Evolutionary conservation across 1,140 invertebrate species (phyloP), one percentile per base, ranked within the genome.

Genomic region (Zaprionus lachaisei): DNA sequence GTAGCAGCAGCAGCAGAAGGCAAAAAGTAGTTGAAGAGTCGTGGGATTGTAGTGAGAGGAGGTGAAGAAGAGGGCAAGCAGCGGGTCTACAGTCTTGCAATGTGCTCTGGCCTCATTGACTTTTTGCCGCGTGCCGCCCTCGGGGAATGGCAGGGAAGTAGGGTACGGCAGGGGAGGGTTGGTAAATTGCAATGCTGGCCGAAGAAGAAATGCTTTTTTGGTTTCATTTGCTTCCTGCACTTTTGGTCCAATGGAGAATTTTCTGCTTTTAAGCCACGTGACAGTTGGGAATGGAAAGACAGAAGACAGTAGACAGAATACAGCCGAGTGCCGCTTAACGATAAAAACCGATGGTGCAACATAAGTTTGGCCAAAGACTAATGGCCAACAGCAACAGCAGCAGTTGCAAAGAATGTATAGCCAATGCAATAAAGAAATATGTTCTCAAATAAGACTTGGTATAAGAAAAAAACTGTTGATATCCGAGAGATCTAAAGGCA

Each of bases 101-200:
- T 51, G 47, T 62, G n/a, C 56, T 60, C 61, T 74, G 71, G 70
- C 60, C 67, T 79, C 72, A 83, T 86, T 86, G 83, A 87, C 76
- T 86, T 83, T 80, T 86, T 65, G 68, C 68, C 68, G 58, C 58
- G 51, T 64, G 57, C 31, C 47, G 65, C 38, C 65, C 72, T 79
- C 62, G 70, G 31, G 54, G 76, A 47, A 4, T 9, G 41, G 2
- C n/a, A 9, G 17, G 6, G n/a, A 2, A n/a, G n/a, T 0, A 6
- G n/a, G 6, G 5, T 26, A 26, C 24, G 24, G 24, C 24, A 26
- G 17, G 6, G n/a, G n/a, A 9, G 6, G 41, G 7, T 34, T 34
- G 65, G 49, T 60, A 67, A 79, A 73, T 68, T 79, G 76, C 80
- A 73, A 79, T 79, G 69, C 47, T 67, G 38, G 37, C 37, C 37